Conservation (phyloP, 2,888 invertebrate genomes). For the Coleophora flavipennella region DNA sequence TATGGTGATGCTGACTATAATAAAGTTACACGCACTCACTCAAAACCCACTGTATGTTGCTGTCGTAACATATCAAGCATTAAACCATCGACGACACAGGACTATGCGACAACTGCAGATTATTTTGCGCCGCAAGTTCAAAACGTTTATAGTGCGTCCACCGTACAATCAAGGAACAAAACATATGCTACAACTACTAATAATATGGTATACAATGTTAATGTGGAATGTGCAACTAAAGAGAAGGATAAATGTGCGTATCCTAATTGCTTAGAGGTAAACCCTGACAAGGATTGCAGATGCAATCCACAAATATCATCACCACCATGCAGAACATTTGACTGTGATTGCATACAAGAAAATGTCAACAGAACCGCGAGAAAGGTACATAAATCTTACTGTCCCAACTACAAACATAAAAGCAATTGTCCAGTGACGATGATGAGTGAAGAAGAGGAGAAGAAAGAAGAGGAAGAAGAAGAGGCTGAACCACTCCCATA, state of each 20-base stretch:
- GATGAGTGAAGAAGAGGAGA: conserved; percentile 38
- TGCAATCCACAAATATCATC: conserved; percentile 49
- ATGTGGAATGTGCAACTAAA: no score
- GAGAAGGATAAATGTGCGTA: no score
- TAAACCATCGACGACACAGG: no score
- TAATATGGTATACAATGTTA: no score
- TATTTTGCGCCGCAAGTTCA: no score
- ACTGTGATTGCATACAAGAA: conserved; percentile 52
- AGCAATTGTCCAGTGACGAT: conserved; percentile 45
- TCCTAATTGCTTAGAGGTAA: conserved; percentile 27
- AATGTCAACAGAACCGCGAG: conserved; percentile 33
- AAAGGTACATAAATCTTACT: conserved; percentile 50
- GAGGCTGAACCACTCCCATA: conserved; percentile 52
- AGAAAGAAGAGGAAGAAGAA: conserved; percentile 49
- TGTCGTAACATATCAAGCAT: conserved; percentile 15
- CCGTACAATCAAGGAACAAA: no score
- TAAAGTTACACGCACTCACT: no score
- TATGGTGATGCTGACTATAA: conserved; percentile 12
- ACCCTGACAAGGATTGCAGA: conserved; percentile 50
- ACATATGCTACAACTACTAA: no score
- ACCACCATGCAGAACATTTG: conserved; percentile 54
- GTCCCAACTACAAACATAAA: conserved; percentile 56
- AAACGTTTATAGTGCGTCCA: no score
- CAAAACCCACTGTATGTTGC: conserved; percentile 19
- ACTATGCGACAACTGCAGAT: no score